Evolutionary conservation across 2,888 invertebrate species (phyloP), one percentile per base, ranked within the genome.

Genomic region (Acronicta psi): DNA sequence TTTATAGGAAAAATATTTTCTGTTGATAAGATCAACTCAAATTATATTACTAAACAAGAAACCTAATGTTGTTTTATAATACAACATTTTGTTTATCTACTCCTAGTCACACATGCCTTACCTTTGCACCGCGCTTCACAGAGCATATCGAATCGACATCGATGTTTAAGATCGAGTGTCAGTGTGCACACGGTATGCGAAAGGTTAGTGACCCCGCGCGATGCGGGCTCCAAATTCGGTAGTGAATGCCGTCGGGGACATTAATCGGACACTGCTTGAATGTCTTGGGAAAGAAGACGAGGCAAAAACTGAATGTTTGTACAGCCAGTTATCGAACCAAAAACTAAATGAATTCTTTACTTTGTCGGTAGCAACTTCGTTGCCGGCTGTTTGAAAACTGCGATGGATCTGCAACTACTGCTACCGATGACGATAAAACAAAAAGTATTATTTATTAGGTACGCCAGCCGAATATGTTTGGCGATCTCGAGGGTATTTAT

Each of bases 161-260:
- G 79, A 79, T 75, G 81, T 82, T 79, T 80, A 83, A 77, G 74
- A 82, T 81, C 75, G 73, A 77, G 74, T 76, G 73, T 70, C 69
- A 81, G 83, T 85, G 85, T 80, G 75, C 69, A 72, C 79, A 71
- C 80, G 73, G 77, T 66, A 67, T 67, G 71, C 69, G 73, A 79
- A 63, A 83, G 92, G 90, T 89, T 89, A 73, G 29, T 68, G 90
- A 91, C 89, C 91, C 66, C 80, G 57, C 53, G 42, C 84, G 77
- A 87, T 89, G 89, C 88, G 88, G 89, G 90, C 86, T 82, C 88
- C 89, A 76, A 91, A 91, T 92, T 92, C 84, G 85, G 90, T 83
- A 86, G 85, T 79, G 79, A 81, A 79, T 81, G 77, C 78, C 82
- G 78, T 76, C 78, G 84, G 79, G 80, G 88, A 88, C 90, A 89